phyloP scores from a whole-genome alignment of 1,140 invertebrate genomes.

The Bombus superbus region DNA sequence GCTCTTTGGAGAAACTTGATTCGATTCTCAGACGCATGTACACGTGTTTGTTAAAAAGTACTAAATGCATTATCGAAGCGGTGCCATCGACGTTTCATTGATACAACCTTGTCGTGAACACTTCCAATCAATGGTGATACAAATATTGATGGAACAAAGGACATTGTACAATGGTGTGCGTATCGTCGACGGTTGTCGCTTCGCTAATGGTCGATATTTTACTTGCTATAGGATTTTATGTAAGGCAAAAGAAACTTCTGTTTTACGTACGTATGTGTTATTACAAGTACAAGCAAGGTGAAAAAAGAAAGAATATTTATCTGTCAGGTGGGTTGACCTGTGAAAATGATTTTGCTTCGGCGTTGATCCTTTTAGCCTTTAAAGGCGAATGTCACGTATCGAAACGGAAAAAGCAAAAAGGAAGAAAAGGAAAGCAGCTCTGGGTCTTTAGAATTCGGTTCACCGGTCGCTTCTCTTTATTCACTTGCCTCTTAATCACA shows the following conservation, averaged over 20 bases:
- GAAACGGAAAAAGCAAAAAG: background rate
- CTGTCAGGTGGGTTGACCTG: constrained; percentile 11
- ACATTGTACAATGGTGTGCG: background rate
- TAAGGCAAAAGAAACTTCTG: constrained; percentile 45
- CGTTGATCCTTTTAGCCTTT: background rate
- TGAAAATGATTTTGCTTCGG: constrained; percentile 6
- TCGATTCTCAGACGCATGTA: constrained; percentile 38
- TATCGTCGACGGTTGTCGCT: background rate
- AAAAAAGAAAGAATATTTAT: constrained; percentile 32
- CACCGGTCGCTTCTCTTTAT: constrained; percentile 45
- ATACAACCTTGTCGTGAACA: background rate
- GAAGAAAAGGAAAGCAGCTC: background rate
- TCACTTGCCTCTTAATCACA: constrained; percentile 26
- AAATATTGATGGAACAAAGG: background rate
- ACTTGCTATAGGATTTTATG: constrained; percentile 50
- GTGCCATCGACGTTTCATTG: background rate
- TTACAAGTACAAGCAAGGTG: constrained; percentile 25
- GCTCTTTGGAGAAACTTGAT: background rate
- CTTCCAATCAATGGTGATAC: background rate
- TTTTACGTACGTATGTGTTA: constrained; percentile 44
- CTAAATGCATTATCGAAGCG: constrained; percentile 52
- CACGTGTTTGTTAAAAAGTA: constrained; percentile 57
- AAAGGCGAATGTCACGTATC: background rate
- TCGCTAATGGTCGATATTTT: constrained; percentile 33
- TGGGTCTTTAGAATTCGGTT: constrained; percentile 21